Base-by-base conservation (phyloP, 2,888 invertebrate genomes). In the Maniola hyperantus region DNA sequence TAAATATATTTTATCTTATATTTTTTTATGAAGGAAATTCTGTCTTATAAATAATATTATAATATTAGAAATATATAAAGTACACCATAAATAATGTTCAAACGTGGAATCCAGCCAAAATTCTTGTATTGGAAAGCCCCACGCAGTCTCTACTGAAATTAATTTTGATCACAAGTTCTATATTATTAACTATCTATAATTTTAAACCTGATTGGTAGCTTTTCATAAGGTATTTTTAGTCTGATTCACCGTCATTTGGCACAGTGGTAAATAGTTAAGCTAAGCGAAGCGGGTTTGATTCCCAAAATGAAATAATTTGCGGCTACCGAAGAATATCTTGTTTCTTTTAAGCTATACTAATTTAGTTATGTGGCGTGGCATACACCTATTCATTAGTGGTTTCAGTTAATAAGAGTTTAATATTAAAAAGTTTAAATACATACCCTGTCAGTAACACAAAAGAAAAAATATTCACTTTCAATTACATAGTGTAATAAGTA, bases 361-460 rank as follows among this genome's bases (percentile, higher is more conserved):
- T 13, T n/a, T 44, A 44, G 1, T 44, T 44, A 2, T 2, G 6
- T 44, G n/a, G 44, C 44, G 6, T 44, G n/a, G 44, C 44, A 44
- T n/a, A 44, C 7, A 6, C 42, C 10, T 15, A 6, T 44, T 44
- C n/a, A 5, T 13, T 13, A 5, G 13, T 44, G 44, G n/a, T n/a
- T 44, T 13, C 2, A 13, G 5, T n/a, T n/a, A n/a, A 44, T n/a
- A 33, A 53, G n/a, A 15, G 34, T 13, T n/a, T 15, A 20, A 15
- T 15, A 13, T n/a, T 39, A 66, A 39, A 50, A 15, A 13, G 13
- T 58, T 18, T 2, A 13, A 71, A 76, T 53, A 63, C 95, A 94
- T 93, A 97, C 97, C 93, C 96, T 97, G 87, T 98, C 98, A 42
- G 98, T 97, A 66, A 99, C 97, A 81, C 98, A 99, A 92, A 99